Evolutionary conservation across 2,113 vertebrate genomes (phyloP).

Genomic region (Paramisgurnus dabryanus): DNA sequence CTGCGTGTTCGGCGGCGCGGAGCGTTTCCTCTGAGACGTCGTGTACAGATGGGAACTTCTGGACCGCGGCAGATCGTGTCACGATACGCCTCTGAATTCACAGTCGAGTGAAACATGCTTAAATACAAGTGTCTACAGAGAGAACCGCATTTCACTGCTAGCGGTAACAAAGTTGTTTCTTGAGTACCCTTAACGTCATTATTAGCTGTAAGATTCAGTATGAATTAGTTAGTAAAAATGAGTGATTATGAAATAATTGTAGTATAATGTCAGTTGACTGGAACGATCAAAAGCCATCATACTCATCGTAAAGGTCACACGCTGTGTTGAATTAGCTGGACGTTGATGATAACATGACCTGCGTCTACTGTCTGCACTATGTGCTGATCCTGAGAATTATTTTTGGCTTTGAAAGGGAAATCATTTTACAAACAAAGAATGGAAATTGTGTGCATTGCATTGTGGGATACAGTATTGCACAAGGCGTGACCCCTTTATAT

Average conservation of each 20-base stretch:
- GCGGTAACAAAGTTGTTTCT: not conserved
- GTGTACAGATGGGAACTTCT: slow-evolving; percentile 74
- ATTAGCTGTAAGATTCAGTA: not conserved
- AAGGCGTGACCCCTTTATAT: too few species aligned
- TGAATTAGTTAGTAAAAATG: not conserved
- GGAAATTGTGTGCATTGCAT: too few species aligned
- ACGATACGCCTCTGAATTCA: slow-evolving; percentile 71
- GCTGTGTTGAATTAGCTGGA: slow-evolving; percentile 30
- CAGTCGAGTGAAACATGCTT: slow-evolving; percentile 57
- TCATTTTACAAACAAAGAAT: not conserved
- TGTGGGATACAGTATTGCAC: too few species aligned
- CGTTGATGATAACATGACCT: slow-evolving; percentile 9
- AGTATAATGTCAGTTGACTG: slow-evolving; percentile 18
- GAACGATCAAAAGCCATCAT: slow-evolving; percentile 21
- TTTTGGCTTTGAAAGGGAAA: not conserved
- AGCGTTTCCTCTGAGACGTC: slow-evolving; percentile 71
- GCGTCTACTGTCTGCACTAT: not conserved
- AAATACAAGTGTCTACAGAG: slow-evolving; percentile 5
- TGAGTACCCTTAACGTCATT: not conserved
- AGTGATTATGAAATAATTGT: slow-evolving; percentile 24
- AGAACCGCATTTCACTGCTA: not conserved
- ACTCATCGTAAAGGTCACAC: slow-evolving; percentile 46
- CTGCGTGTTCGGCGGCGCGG: slow-evolving; percentile 55
- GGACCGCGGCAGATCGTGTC: slow-evolving; percentile 72
- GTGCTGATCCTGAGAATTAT: not conserved